A percentile compares a stretch with the other conserved stretches of the same genome.
phyloP scores from a whole-genome alignment of 2,113 vertebrate genomes.

The Cyanocitta stelleri region DNA sequence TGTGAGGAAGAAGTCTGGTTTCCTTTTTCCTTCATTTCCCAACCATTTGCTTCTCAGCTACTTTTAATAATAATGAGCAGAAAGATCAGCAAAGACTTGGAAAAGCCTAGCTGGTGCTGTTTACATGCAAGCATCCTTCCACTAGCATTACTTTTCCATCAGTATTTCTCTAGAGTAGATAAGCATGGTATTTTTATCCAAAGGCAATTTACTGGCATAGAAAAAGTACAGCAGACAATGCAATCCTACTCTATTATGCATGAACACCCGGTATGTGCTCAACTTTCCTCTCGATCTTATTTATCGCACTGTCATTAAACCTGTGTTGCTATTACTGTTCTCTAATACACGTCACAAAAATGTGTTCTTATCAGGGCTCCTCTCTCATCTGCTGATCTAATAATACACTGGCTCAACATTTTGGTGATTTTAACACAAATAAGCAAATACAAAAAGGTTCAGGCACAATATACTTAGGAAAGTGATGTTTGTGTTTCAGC shows the following conservation, averaged over 20 bases:
- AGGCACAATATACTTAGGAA: background rate
- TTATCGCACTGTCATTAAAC: conserved; percentile 42
- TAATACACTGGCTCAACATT: background rate
- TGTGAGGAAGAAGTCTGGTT: background rate
- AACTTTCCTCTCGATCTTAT: conserved; percentile 20
- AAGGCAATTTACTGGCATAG: conserved; percentile 48
- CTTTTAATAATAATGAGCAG: background rate
- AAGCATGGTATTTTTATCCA: conserved; percentile 50
- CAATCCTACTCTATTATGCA: conserved; percentile 48
- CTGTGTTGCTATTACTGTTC: background rate
- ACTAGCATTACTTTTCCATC: conserved; percentile 11
- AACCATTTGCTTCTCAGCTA: background rate
- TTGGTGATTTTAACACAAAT: background rate
- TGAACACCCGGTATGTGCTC: conserved; percentile 15
- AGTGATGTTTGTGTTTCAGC: background rate
- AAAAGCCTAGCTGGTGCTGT: background rate
- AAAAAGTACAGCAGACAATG: conserved; percentile 38
- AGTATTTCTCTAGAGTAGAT: conserved; percentile 41
- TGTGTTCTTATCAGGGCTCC: background rate
- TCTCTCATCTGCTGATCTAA: conserved; percentile 17
- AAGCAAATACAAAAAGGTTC: background rate
- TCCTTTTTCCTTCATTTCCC: background rate
- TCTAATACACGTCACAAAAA: background rate
- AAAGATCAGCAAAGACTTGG: background rate
- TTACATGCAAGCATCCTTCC: background rate